Conservation (phyloP, 2,797 vertebrate genomes). For the Dendrocincla fuliginosa region DNA sequence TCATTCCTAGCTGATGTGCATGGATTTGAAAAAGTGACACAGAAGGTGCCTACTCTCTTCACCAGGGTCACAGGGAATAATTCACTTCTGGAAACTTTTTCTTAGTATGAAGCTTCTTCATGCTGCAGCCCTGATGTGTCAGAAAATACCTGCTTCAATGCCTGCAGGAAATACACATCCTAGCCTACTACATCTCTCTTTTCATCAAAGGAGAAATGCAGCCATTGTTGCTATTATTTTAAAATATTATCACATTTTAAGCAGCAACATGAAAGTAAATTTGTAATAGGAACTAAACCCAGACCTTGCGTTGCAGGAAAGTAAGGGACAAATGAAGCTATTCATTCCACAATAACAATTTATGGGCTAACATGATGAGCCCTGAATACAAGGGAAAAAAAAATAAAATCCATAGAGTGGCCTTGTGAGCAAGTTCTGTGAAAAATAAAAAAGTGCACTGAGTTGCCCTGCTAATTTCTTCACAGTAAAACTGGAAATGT, state of each 20-base stretch:
- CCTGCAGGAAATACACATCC: background rate
- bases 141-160: background rate
- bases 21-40: background rate
- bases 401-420: background rate
- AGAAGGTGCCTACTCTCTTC: background rate
- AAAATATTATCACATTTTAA: background rate
- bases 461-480: background rate
- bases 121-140: background rate
- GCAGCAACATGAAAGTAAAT: background rate
- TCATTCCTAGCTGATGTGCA: background rate
- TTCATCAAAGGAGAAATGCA: background rate
- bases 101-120: background rate
- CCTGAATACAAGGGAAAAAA: background rate
- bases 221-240: background rate
- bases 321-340: background rate
- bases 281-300: background rate
- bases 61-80: background rate
- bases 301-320: background rate
- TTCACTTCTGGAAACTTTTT: background rate
- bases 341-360: background rate
- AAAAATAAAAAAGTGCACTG: background rate
- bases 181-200: background rate
- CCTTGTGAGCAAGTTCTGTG: background rate
- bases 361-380: background rate
- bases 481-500: background rate